Percentiles rank a stretch among this genome's conserved stretches.
phyloP scores from a whole-genome alignment of 2,113 vertebrate species.

The Agapornis roseicollis region DNA sequence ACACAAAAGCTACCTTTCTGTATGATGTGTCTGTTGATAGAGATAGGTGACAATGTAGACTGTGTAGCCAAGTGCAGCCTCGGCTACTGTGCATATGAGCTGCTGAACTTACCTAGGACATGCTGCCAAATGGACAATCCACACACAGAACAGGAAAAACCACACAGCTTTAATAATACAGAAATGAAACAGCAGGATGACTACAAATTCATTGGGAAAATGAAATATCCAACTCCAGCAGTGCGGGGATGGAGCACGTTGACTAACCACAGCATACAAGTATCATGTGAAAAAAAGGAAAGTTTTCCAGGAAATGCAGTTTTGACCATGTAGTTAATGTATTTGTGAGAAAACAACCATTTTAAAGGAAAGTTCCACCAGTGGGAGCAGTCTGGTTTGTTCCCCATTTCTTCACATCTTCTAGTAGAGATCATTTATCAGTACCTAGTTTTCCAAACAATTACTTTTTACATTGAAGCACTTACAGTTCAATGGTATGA shows the following conservation, averaged over 20 bases:
- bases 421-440: not conserved
- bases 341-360: not conserved
- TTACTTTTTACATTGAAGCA: not conserved
- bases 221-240: not conserved
- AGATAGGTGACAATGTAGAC: not conserved
- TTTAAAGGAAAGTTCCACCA: not conserved
- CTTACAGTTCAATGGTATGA: not conserved
- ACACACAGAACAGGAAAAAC: accelerated
- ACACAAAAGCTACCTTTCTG: not conserved
- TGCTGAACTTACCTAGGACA: accelerated
- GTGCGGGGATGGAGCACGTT: not conserved
- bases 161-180: not conserved
- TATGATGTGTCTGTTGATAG: accelerated
- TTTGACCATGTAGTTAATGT: accelerated
- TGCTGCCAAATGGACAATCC: not conserved
- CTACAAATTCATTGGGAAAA: not conserved
- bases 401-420: not conserved
- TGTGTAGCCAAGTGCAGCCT: accelerated
- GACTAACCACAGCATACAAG: not conserved
- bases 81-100: accelerated
- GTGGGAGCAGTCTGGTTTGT: not conserved
- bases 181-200: not conserved
- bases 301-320: not conserved
- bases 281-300: not conserved
- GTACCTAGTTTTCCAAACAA: not conserved